Base-by-base conservation (phyloP, 1,140 invertebrate species). In the Muscidifurax raptorellus region DNA sequence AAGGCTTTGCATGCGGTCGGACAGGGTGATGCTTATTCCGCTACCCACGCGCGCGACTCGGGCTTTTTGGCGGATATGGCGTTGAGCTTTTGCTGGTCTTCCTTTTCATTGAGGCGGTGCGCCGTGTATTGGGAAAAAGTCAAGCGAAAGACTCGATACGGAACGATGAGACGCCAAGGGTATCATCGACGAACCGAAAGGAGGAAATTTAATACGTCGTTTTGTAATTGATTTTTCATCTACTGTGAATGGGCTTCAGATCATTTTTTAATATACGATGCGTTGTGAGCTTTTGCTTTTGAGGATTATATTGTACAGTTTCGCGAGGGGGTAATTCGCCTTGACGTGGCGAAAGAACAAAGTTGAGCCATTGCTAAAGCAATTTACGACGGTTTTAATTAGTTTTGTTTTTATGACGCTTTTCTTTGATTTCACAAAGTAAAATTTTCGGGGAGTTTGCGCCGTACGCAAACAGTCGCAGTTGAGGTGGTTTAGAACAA, bases 401-500 rank as follows among this genome's bases (percentile, higher is more conserved):
- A 2, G 13, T 52, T 52, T 15, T 22, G 47, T 52, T 59, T 18
- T 59, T 6, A n/a, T 6, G 18, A 59, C 6, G 52, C 2, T 6
- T n/a, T 59, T 59, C 52, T 59, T 59, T 59, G 28, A 69, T 69
- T 69, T 13, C 28, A 27, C 66, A 28, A 28, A 28, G 66, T 18
- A 7, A 69, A 69, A 69, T 69, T 69, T 27, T 6, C 27, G 0
- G 3, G n/a, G 22, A 44, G 72, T 47, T 25, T 27, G 32, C 0
- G 10, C 32, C 7, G n/a, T 6, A 75, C 22, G 72, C 32, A 75
- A 72, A 72, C 71, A 72, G 71, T 30, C 72, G 36, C 40, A 25
- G 40, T 44, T 15, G 7, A 47, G 40, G 22, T 74, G 71, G 28
- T 74, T 75, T 75, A 75, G 32, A 75, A 75, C 72, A 47, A 75